Evolutionary conservation across 2,113 vertebrate species (phyloP), one percentile per base, ranked within the genome.

Genomic region (Sigmodon hispidus): DNA sequence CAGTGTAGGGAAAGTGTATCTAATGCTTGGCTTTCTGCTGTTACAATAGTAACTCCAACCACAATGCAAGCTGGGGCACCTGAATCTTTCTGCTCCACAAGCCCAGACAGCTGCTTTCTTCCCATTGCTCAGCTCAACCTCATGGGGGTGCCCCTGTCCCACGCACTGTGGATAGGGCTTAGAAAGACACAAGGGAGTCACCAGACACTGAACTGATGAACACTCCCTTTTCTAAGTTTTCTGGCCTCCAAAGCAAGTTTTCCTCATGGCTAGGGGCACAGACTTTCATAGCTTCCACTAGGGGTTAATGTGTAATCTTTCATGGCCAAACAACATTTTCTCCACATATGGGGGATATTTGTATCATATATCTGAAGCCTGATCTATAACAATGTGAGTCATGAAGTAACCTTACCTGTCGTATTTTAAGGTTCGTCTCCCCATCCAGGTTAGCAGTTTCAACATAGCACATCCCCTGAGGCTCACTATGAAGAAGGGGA

Each of bases 401-500:
- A 22, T 1, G 19, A 90, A 94, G 55, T 93, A 59, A 67, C 7
- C 90, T 96, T 98, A 99, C 99, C 99, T 99, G 99, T 96, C 99
- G 98, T 98, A 99, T 99, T 98, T 99, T 99, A 95, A 99, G 99
- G 98, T 99, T 99, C 0, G 99, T 99, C 98, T 99, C 99, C 88
- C 99, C 99, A n/a, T 99, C 99, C 0, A 99, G 99, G 97, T 99
- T 99, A 79, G 99, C 99, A 73, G 99, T 99, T 98, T 99, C 99
- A 24, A 99, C 99, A 94, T 99, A 99, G 95, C 99, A 99, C 99
- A 99, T 99, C 84, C 99, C 99, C 98, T 99, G 99, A n/a, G 99
- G 99, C 96, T 99, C 99, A 97, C 99, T 99, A 98, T 40, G 95
- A 96, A 73, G 91, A 97, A 65, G 92, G 50, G 57, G 15, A 6